These are phyloP conservation scores for Dilophus febrilis DNA, from an alignment of 2,888 invertebrate genomes.

Conservation along the genomic window DNA sequence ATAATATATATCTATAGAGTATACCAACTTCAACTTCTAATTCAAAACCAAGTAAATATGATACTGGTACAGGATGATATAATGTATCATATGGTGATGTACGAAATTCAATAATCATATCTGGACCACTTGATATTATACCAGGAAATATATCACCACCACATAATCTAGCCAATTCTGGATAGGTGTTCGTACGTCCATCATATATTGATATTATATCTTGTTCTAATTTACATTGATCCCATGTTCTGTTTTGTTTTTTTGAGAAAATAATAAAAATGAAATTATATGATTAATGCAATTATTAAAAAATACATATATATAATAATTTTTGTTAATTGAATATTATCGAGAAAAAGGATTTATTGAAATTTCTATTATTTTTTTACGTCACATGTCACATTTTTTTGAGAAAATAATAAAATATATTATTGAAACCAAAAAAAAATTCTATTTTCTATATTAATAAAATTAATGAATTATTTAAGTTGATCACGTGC, in stretches of 20 bases:
- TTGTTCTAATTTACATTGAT: slow-evolving; percentile 65
- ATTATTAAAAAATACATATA: no score
- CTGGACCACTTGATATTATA: slow-evolving; percentile 58
- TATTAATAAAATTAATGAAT: no score
- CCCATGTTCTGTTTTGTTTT: slow-evolving; percentile 46
- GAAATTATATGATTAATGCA: no score
- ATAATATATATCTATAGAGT: no score
- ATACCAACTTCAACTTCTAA: slow-evolving; percentile 57
- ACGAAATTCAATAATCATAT: slow-evolving; percentile 63
- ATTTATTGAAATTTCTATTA: no score
- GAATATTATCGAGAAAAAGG: no score
- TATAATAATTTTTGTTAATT: no score
- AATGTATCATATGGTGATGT: slow-evolving; percentile 69
- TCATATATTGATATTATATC: slow-evolving; percentile 71
- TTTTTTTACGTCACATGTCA: no score
- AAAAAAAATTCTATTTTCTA: no score
- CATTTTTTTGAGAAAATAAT: no score
- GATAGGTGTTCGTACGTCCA: slow-evolving; percentile 51
- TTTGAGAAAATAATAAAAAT: not conserved
- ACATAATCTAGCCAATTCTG: slow-evolving; percentile 59
- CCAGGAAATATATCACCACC: slow-evolving; percentile 69
- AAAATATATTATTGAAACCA: no score
- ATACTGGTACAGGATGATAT: slow-evolving; percentile 60
- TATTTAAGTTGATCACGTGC: no score
- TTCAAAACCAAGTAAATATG: slow-evolving; percentile 65